Evolutionary conservation across 2,113 vertebrate species (phyloP), one percentile per base, ranked within the genome.

Genomic region (Thamnophis sirtalis): DNA sequence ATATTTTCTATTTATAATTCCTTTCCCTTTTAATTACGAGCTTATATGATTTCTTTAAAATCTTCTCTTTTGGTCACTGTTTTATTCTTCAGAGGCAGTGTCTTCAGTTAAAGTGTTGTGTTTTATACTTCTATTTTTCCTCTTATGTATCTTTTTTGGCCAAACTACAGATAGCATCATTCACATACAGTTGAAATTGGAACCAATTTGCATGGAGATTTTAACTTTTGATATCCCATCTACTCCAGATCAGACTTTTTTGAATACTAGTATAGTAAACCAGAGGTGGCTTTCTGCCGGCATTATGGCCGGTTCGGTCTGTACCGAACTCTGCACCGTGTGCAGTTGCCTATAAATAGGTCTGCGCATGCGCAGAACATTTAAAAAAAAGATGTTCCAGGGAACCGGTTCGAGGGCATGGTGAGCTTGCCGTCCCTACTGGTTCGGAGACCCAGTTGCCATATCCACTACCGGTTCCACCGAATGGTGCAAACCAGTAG

Each of bases 1-100:
- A 92, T 58, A 28, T 63, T 93, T 95, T 94, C 89, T 80, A 28
- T 86, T 94, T 96, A 91, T 92, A 91, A 56, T 91, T 92, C n/a
- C 22, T 92, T 91, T 28, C 28, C 84, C 60, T 50, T 85, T 22
- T 94, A 85, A 90, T 73, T 93, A 94, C 91, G 73, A 95, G 94
- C 92, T 63, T n/a, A 90, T 91, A 84, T 93, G 87, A 92, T 0
- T 51, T 58, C 86, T 92, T 93, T 60, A 73, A 68, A 53, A 2
- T 58, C 56, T 73, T 24, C 85, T 86, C 95, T 96, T 5, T 90
- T 5, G 17, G 24, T 0, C 0, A 9, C 92, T 92, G 48, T 68
- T 96, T 93, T 91, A 48, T 86, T 68, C 33, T 53, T 58, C 50
- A 63, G 2, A 43, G 88, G 56, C 88, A 90, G 84, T 33, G 21